Evolutionary conservation across 2,797 vertebrate species (phyloP).

Genomic region (Adelosebastes latens): DNA sequence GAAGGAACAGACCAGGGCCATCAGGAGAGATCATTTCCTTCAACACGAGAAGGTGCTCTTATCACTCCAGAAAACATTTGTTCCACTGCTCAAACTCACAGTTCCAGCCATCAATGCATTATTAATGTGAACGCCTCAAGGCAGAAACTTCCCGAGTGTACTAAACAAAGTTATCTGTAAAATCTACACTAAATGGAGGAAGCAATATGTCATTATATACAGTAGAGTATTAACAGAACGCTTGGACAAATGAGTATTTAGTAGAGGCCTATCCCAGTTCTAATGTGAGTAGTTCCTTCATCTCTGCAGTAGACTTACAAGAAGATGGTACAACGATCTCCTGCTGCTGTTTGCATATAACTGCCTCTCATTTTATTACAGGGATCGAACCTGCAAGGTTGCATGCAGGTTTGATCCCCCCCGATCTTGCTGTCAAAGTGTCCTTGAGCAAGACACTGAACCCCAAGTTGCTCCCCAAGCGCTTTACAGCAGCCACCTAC

Average conservation of each 20-base stretch:
- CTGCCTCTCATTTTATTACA: background rate
- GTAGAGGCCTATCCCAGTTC: background rate
- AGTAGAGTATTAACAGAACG: background rate
- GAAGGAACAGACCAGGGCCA: conserved; percentile 70
- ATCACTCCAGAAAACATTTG: conserved; percentile 37
- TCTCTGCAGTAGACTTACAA: background rate
- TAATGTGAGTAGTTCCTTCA: background rate
- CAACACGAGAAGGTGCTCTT: conserved; percentile 13
- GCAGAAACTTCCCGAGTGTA: conserved; percentile 12
- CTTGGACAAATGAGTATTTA: conserved; percentile 24
- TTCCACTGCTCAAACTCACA: conserved; percentile 9
- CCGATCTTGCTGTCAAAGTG: too few relatives aligned
- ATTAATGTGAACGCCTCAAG: conserved; percentile 33
- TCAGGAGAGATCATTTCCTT: conserved; percentile 34
- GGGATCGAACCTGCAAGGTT: too few relatives aligned
- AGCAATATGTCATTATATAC: conserved; percentile 8
- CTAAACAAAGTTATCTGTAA: conserved; percentile 45
- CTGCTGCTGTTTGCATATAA: background rate
- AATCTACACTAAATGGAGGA: conserved; percentile 14
- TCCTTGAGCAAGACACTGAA: too few relatives aligned
- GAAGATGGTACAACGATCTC: background rate
- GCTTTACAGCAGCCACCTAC: too few relatives aligned
- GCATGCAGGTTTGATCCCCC: too few relatives aligned
- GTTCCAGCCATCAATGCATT: conserved; percentile 13
- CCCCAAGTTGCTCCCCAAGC: too few relatives aligned